Base-by-base conservation (phyloP, 2,797 vertebrate genomes). In the Discoglossus pictus region DNA sequence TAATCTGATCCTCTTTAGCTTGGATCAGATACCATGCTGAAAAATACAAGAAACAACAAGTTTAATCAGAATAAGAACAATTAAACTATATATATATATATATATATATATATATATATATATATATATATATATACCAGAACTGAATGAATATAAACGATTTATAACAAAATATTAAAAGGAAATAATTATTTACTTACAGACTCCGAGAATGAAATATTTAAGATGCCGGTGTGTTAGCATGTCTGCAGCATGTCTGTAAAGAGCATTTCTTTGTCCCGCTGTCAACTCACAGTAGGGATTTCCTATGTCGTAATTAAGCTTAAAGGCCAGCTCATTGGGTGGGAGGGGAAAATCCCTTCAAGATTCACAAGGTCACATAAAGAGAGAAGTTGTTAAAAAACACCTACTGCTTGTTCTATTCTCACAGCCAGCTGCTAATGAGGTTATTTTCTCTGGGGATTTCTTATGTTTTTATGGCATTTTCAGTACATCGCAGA, bases 1-100 rank as follows among this genome's bases (percentile, higher is more conserved):
- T 44, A 56, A 70, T 54, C 20, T 25, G 68, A 65, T 27, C 39
- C 1, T 76, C 82, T n/a, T n/a, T 52, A 9, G 46, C 61, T 27
- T 0, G 1, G 34, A 76, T 62, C 74, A 78, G 59, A 56, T 65
- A 75, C 78, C 73, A 79, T 68, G 78, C 89, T 91, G 72, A 58
- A 79, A 82, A 75, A 75, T 6, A 82, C 23, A 78, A 38, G 44
- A 44, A 77, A 23, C 7, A 36, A 15, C 15, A 4, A 15, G n/a
- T n/a, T n/a, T n/a, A n/a, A 40, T 2, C 44, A 47, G 12, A 46
- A 13, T 6, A 4, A 44, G n/a, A n/a, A 44, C 15, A 44, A 9
- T 17, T 6, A 44, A 7, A n/a, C n/a, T n/a, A n/a, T n/a, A n/a
- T n/a, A n/a, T n/a, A n/a, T n/a, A n/a, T n/a, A n/a, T n/a, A n/a